phyloP scores from a whole-genome alignment of 2,113 vertebrate genomes.

The Propithecus coquereli region DNA sequence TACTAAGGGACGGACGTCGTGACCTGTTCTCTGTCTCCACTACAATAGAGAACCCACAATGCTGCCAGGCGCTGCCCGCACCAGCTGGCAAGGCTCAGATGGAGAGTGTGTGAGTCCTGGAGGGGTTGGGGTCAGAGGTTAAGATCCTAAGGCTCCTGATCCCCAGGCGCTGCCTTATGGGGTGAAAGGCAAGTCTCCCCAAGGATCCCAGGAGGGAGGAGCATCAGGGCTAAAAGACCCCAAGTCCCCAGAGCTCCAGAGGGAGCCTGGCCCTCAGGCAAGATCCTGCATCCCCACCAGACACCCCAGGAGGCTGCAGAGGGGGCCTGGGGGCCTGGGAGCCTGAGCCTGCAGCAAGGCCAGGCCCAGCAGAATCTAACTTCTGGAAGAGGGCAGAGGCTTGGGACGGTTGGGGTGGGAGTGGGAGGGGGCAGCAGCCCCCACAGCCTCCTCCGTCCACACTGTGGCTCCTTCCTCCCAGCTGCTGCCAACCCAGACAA shows the following conservation, averaged over 20 bases:
- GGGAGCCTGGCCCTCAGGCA: background rate
- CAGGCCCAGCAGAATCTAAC: constrained; percentile 20
- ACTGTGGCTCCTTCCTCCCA: constrained; percentile 67
- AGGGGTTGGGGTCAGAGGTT: background rate
- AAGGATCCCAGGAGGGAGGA: background rate
- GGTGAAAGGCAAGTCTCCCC: background rate
- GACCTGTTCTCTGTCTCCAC: constrained; percentile 53
- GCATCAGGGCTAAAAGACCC: background rate
- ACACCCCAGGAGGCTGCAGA: background rate
- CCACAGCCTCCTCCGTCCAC: constrained; percentile 41
- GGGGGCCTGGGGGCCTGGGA: background rate
- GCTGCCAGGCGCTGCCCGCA: constrained; percentile 52
- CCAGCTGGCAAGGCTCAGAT: constrained; percentile 29
- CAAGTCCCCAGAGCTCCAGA: background rate
- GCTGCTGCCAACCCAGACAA: constrained; percentile 63
- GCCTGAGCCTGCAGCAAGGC: background rate
- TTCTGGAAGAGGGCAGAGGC: constrained; percentile 19
- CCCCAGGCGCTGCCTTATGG: background rate
- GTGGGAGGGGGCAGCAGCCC: background rate
- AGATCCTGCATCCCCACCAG: background rate
- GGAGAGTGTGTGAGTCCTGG: background rate
- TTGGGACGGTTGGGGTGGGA: background rate
- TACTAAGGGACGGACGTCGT: background rate
- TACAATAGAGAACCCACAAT: constrained; percentile 57
- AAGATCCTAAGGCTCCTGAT: background rate